Conservation (phyloP, 2,113 vertebrate genomes). For the Urocolius indicus region DNA sequence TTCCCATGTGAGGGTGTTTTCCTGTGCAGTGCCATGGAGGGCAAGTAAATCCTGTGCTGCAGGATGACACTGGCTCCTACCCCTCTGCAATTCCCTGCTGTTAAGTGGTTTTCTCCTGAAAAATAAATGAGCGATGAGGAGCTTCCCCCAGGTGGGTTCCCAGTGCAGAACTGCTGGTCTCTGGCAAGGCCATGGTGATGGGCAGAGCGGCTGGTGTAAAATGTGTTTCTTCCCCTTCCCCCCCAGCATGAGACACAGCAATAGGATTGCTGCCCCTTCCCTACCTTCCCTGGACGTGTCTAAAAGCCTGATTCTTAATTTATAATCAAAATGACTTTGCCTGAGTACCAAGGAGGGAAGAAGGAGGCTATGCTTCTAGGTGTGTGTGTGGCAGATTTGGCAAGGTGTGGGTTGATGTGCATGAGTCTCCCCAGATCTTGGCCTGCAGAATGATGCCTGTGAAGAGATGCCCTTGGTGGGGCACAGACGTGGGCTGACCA, state of each 20-base stretch:
- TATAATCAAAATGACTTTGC: neutral
- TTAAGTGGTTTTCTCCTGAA: accelerated
- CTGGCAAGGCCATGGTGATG: accelerated
- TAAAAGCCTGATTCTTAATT: neutral
- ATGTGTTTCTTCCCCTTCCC: neutral
- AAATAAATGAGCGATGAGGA: neutral
- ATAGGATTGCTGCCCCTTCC: neutral
- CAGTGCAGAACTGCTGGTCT: neutral
- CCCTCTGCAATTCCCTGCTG: neutral
- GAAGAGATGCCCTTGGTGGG: neutral
- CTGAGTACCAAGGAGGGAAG: neutral
- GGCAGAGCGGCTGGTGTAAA: neutral
- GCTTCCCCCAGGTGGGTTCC: accelerated
- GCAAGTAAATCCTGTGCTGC: accelerated
- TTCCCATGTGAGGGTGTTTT: neutral
- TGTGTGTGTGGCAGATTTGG: neutral
- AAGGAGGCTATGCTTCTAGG: accelerated
- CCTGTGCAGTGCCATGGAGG: neutral
- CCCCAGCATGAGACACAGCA: accelerated
- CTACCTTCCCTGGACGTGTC: neutral
- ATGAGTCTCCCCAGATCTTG: neutral
- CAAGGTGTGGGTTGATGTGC: neutral
- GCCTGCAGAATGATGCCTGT: accelerated
- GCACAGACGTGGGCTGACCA: neutral
- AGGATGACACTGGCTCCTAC: neutral